Base-by-base conservation (phyloP, 2,888 invertebrate species). In the Tholera decimalis region DNA sequence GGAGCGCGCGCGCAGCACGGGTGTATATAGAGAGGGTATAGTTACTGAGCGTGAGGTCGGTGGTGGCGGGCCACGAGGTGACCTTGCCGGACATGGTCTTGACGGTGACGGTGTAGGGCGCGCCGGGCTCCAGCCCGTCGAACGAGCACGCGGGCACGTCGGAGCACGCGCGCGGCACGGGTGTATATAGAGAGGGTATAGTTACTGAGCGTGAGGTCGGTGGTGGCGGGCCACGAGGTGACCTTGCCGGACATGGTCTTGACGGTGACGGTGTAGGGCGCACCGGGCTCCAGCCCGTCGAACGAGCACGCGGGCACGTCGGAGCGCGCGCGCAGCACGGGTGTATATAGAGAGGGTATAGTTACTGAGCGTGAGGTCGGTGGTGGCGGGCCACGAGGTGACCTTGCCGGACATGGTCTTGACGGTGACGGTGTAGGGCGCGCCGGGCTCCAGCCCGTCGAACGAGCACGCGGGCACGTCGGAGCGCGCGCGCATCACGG, bases 71-170 rank as follows among this genome's bases (percentile, higher is more conserved):
- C 98, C 98, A 98, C 33, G 98, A 98, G 64, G 98, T 98, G 26
- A 99, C 99, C 96, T 98, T 99, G 61, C 98, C 99, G 54, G 98
- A 98, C 77, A 98, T 98, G 15, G 98, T 98, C 96, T 99, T 99
- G 41, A 99, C 98, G 79, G 98, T 97, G 74, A 98, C 98, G 91
- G 98, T 97, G 93, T 98, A 99, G 22, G 98, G 98, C 89, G 97
- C 97, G 72, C 99, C 99, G 0, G 99, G 98, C 89, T 98, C 98
- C 65, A 98, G 96, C 78, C 97, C 97, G 60, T 98, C 98, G 93
- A 98, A 98, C 79, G 97, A 96, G 92, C 96, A 97, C 88, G 90
- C 96, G 56, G 97, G 97, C 68, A 96, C 96, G 64, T 97, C 97
- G 75, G 97, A 96, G 77, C 97, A 96, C 72, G 96, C 96, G 71